Base-by-base conservation (phyloP, 2,888 invertebrate genomes). In the Trichacis sp. region DNA sequence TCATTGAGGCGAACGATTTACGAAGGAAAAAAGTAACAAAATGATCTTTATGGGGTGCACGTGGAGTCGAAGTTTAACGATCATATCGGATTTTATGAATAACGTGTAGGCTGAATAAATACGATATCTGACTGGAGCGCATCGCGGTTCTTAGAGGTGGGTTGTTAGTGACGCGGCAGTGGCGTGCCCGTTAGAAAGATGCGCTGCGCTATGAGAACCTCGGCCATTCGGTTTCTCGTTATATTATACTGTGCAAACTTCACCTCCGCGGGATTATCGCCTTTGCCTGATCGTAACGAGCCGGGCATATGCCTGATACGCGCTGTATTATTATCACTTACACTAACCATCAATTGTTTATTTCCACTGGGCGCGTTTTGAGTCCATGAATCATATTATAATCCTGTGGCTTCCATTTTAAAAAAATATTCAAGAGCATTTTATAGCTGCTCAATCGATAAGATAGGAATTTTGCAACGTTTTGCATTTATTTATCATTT, bases 311-410 rank as follows among this genome's bases (percentile, higher is more conserved):
- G 64, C 63, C 53, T 33, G 40, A 12, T 45, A 60, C 46, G 54
- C 43, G 20, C 47, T 60, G 63, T 50, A 54, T 56, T 64, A 62
- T 68, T 68, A 64, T 64, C 64, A 64, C 54, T 64, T 52, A 61
- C 58, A 58, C 61, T 51, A 58, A 51, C 60, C 55, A 61, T 55
- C 63, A 49, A 49, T 54, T 55, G 53, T 56, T 61, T 64, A 61
- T 56, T 64, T 64, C 61, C 61, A 68, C 63, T 61, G 63, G 55
- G 15, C 24, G 8, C 29, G 17, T 5, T 11, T 18, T 53, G 45
- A 56, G 46, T 49, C 36, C 52, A 54, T 56, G 47, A 24, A 20
- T 45, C 6, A 45, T 12, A 12, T 4, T 12, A 40, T 40, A 40
- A 36, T 24, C 4, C 24, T 24, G n/a, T n/a, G n/a, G n/a, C n/a